These are phyloP conservation scores for Nomada ferruginata DNA, from an alignment of 2,888 invertebrate species.

Conservation along the genomic window DNA sequence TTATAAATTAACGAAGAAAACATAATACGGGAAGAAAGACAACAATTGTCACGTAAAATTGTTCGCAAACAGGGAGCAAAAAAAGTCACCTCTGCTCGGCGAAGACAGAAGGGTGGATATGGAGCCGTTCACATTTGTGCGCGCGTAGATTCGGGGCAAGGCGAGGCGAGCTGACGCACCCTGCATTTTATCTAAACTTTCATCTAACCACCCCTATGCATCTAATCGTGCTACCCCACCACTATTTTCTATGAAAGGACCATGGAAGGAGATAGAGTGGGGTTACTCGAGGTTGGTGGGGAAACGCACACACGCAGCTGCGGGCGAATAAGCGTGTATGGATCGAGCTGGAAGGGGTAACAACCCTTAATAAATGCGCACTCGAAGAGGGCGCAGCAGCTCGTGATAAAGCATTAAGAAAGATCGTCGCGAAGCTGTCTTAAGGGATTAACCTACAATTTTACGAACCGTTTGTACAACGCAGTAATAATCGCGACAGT, in stretches of 20 bases:
- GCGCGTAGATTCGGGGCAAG: conserved; percentile 7
- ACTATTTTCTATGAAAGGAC: conserved; percentile 81
- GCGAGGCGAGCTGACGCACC: conserved; percentile 74
- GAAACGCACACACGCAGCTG: conserved; percentile 66
- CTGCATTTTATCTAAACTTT: conserved; percentile 83
- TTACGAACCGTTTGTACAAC: conserved; percentile 25
- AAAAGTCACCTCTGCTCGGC: no score
- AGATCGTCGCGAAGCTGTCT: conserved; percentile 44
- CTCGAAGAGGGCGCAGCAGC: conserved; percentile 56
- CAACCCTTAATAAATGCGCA: conserved; percentile 80
- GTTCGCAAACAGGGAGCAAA: background rate
- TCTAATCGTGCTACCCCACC: conserved; percentile 81
- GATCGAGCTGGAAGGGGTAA: conserved; percentile 68
- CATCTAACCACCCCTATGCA: conserved; percentile 83
- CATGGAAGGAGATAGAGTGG: conserved; percentile 74
- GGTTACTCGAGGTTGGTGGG: conserved; percentile 66
- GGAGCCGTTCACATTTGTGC: conserved; percentile 31
- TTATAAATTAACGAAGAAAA: no score
- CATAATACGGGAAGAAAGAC: no score
- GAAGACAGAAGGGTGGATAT: background rate
- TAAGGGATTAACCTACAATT: conserved; percentile 50
- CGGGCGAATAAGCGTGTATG: conserved; percentile 61
- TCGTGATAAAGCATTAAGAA: conserved; percentile 67
- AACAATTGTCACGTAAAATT: background rate
- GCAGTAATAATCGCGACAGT: background rate